Percentiles rank a stretch among this genome's conserved stretches.
Conservation (phyloP, 2,113 vertebrate species). For the Rhipidura dahli region DNA sequence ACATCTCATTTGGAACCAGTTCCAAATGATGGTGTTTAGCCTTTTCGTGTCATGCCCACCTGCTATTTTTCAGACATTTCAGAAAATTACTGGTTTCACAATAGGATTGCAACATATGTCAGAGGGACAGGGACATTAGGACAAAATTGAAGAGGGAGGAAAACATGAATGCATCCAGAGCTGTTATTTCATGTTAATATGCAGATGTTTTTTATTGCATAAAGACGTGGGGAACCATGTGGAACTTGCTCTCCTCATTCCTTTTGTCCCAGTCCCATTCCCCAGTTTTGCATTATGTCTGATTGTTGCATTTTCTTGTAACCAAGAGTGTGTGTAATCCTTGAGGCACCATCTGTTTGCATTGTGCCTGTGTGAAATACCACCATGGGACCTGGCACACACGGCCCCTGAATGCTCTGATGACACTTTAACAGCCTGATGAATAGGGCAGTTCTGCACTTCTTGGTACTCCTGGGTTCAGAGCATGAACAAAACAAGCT, state of each 20-base stretch:
- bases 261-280: background rate
- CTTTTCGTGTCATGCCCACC: background rate
- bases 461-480: background rate
- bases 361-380: background rate
- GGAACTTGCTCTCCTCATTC: background rate
- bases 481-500: background rate
- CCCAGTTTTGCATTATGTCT: background rate
- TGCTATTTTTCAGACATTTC: constrained; percentile 31
- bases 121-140: background rate
- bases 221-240: background rate
- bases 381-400: constrained; percentile 1
- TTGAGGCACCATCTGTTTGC: constrained; percentile 28
- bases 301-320: background rate
- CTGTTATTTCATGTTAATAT: constrained; percentile 56
- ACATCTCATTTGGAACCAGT: background rate
- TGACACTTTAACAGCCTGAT: background rate
- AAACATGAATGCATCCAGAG: background rate
- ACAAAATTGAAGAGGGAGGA: background rate
- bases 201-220: background rate
- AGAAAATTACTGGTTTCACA: constrained; percentile 41
- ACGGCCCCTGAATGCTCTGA: background rate
- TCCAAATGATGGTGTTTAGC: background rate
- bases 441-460: background rate
- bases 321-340: background rate
- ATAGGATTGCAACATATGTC: constrained; percentile 5